phyloP scores from a whole-genome alignment of 2,888 invertebrate species.

The Aelia acuminata region DNA sequence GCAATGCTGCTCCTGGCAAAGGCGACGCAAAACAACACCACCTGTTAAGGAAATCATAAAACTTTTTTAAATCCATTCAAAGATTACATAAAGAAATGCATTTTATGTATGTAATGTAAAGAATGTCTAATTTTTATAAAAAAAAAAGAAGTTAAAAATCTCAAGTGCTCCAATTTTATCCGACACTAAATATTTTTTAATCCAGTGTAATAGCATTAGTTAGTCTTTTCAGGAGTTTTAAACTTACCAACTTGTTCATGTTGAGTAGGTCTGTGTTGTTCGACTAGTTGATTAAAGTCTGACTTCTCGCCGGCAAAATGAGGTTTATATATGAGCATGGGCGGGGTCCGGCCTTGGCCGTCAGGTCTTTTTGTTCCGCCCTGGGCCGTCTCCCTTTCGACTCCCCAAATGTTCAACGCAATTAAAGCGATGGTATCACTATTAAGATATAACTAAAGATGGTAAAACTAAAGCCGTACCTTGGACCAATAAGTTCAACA shows the following conservation, averaged over 20 bases:
- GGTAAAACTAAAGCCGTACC: not conserved
- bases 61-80: not conserved
- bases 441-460: not conserved
- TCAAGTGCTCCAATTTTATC: not conserved
- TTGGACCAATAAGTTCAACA: not conserved
- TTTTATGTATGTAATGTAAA: too few relatives aligned
- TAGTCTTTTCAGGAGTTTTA: not conserved
- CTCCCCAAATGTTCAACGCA: not conserved
- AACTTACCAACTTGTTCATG: conserved; percentile 58
- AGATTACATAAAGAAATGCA: not conserved
- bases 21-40: conserved; percentile 58
- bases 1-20: conserved; percentile 53
- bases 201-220: not conserved
- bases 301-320: not conserved
- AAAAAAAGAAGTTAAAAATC: not conserved
- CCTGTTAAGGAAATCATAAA: conserved; percentile 9
- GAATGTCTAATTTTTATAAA: not conserved
- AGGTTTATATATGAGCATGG: conserved; percentile 25
- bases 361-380: conserved; percentile 5
- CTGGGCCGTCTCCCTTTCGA: not conserved
- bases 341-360: conserved; percentile 43
- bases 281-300: conserved; percentile 51
- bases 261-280: conserved; percentile 59
- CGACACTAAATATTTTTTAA: not conserved
- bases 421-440: not conserved